A percentile compares a stretch with the other conserved stretches of the same genome.
Evolutionary conservation across 92 coral and sea anemone species (phyloP).

Genomic region (Parazoanthus darwini): DNA sequence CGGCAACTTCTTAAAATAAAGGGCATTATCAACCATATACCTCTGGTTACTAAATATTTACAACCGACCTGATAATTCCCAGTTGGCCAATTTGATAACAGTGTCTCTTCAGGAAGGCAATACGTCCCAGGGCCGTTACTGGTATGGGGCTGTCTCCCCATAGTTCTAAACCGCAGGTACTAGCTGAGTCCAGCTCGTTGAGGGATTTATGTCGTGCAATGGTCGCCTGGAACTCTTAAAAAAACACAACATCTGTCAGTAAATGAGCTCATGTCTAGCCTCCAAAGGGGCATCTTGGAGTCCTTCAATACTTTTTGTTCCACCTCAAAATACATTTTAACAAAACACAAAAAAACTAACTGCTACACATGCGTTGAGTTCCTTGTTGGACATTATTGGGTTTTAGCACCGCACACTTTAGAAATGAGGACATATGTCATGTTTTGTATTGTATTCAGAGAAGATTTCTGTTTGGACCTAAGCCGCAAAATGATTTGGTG

Average conservation of each 20-base stretch:
- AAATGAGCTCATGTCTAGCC: background rate
- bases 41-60: background rate
- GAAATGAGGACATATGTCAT: too few species aligned
- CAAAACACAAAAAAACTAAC: too few species aligned
- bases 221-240: slow-evolving; percentile 32
- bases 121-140: slow-evolving; percentile 70
- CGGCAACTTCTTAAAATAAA: too few species aligned
- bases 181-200: slow-evolving; percentile 39
- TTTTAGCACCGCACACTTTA: too few species aligned
- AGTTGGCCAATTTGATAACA: slow-evolving; percentile 87
- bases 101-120: slow-evolving; percentile 84
- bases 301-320: background rate
- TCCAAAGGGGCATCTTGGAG: background rate
- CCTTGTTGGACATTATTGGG: too few species aligned
- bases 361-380: too few species aligned
- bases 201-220: slow-evolving; percentile 66
- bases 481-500: background rate
- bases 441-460: too few species aligned
- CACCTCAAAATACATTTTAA: background rate
- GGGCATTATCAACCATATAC: too few species aligned
- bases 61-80: slow-evolving; percentile 78
- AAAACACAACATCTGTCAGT: background rate
- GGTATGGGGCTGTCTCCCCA: slow-evolving; percentile 43
- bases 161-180: slow-evolving; percentile 43
- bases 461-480: too few species aligned